Evolutionary conservation across 2,888 invertebrate genomes (phyloP), one percentile per base, ranked within the genome.

Genomic region (Helobdella robusta): DNA sequence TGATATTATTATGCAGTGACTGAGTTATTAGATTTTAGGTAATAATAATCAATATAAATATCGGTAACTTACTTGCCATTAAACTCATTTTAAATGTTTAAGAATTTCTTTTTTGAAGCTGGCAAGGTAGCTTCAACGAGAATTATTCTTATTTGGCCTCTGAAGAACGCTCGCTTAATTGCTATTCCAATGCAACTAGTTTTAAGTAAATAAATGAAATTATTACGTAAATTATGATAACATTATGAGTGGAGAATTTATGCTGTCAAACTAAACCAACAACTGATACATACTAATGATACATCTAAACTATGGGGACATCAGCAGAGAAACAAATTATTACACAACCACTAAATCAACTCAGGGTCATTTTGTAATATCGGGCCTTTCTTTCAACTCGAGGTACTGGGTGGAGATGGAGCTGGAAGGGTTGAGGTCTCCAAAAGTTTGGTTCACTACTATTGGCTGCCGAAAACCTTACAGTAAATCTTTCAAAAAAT

Each of bases 391-490:
- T 34, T 66, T 44, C 61, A 66, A 66, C 54, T 66, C 62, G 20
- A 66, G 59, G 46, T 66, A 66, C 62, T 66, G 61, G 62, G 44
- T 62, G 1, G 66, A 66, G 52, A 46, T 66, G 2, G 52, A 46
- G 11, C 36, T 35, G 15, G 44, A 66, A n/a, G 48, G 40, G 1
- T n/a, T 48, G 36, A 65, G 30, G 48, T 65, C 60, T 30, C 65
- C 46, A 30, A 59, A 56, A 44, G 52, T 60, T n/a, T 52, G 52
- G 65, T 34, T 65, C 25, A 65, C 46, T 40, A 65, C 65, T n/a
- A 32, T 34, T 0, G 59, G 59, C 4, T 65, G 65, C 50, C 40
- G 32, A 28, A n/a, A 46, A 11, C 46, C 25, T 6, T 35, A 36
- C 36, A 36, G 44, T 36, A 63, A 35, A 25, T 35, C 64, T 23